These are phyloP conservation scores for Anolis apletophallus DNA, from an alignment of 2,797 vertebrate genomes.

Conservation along the genomic window DNA sequence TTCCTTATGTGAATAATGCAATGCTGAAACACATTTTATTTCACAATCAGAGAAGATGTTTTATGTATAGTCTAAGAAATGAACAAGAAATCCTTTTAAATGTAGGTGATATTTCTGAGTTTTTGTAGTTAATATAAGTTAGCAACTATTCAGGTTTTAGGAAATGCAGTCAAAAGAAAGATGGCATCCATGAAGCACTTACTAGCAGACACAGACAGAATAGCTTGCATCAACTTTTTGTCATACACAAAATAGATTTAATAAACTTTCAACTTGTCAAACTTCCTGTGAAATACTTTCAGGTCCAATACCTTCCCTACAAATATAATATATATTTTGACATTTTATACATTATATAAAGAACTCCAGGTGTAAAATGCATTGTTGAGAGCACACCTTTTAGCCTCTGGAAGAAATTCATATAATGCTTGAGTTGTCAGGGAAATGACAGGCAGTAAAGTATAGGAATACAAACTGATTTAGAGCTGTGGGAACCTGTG, in stretches of 20 bases:
- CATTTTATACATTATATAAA: constrained; percentile 51
- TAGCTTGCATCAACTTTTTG: constrained; percentile 51
- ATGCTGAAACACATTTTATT: not conserved
- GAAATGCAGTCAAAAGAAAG: constrained; percentile 41
- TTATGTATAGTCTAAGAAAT: not conserved
- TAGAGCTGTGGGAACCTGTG: constrained; percentile 31
- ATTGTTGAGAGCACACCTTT: constrained; percentile 43
- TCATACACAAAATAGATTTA: constrained; percentile 45
- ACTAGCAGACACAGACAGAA: not conserved
- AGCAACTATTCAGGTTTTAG: constrained; percentile 38
- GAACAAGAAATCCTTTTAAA: constrained; percentile 28
- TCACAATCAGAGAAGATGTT: not conserved
- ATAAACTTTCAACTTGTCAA: constrained; percentile 59
- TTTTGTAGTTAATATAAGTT: constrained; percentile 59
- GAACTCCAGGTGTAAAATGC: constrained; percentile 48
- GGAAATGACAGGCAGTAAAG: constrained; percentile 44
- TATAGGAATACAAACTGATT: constrained; percentile 46
- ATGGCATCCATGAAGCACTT: not conserved
- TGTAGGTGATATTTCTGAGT: constrained; percentile 28
- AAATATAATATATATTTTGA: constrained; percentile 52
- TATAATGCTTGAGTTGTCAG: constrained; percentile 59
- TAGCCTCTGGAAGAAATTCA: constrained; percentile 42
- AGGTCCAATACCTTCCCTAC: constrained; percentile 28
- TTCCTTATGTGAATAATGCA: not conserved
- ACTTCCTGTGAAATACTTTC: constrained; percentile 39